Conservation (phyloP, 2,113 vertebrate genomes). For the Oryzias javanicus region DNA sequence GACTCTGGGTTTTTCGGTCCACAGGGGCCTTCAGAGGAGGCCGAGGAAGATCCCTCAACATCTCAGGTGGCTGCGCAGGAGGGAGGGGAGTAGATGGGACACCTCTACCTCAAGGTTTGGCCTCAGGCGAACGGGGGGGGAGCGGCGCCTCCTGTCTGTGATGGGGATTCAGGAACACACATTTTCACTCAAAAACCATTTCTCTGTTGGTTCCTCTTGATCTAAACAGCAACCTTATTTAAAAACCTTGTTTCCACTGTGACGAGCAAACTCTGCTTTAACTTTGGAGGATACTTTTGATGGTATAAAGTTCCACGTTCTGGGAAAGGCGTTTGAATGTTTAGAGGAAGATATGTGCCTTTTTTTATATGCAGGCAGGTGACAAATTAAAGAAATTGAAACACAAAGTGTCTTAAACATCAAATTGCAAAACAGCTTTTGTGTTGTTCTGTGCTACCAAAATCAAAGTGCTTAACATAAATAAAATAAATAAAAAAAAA, state of each 20-base stretch:
- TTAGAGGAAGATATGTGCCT: neutral
- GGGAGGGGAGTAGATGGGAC: slow-evolving; percentile 65
- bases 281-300: slow-evolving; percentile 18
- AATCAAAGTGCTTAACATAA: too few relatives aligned
- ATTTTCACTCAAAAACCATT: slow-evolving; percentile 26
- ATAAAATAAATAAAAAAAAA: too few relatives aligned
- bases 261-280: slow-evolving; percentile 29
- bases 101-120: slow-evolving; percentile 71
- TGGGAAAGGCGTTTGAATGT: slow-evolving; percentile 10
- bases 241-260: slow-evolving; percentile 23
- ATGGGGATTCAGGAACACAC: slow-evolving; percentile 63
- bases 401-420: neutral
- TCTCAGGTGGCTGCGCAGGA: slow-evolving; percentile 63
- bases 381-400: neutral
- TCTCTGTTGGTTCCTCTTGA: slow-evolving; percentile 39
- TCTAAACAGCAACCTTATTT: slow-evolving; percentile 16
- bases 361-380: slow-evolving; percentile 1
- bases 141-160: slow-evolving; percentile 52
- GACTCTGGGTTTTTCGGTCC: slow-evolving; percentile 29
- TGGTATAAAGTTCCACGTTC: slow-evolving; percentile 25
- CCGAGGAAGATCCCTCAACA: slow-evolving; percentile 60
- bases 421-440: too few relatives aligned
- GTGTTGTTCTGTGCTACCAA: too few relatives aligned
- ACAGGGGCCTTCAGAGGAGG: slow-evolving; percentile 58
- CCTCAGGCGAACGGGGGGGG: slow-evolving; percentile 48